phyloP scores from a whole-genome alignment of 37 sponge, comb jelly and placozoan genomes.

The Axinella damicornis region DNA sequence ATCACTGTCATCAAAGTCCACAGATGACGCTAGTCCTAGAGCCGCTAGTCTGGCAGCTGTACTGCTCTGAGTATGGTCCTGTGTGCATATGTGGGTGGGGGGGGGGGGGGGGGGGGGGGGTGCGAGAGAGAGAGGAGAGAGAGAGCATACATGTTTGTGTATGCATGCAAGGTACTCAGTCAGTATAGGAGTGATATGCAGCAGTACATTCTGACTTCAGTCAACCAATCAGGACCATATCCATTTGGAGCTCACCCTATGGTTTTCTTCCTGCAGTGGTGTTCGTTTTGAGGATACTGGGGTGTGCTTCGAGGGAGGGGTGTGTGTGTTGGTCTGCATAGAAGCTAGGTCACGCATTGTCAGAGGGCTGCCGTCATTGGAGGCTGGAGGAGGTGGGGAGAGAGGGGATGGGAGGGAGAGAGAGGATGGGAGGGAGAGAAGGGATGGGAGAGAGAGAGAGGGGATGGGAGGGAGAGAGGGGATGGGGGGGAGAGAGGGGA shows the following conservation, averaged over 20 bases:
- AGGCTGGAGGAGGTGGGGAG: not conserved
- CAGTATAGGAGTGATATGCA: too few species aligned
- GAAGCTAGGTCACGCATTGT: too few species aligned
- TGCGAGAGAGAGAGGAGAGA: too few species aligned
- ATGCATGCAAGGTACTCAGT: too few species aligned
- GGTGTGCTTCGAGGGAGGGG: too few species aligned
- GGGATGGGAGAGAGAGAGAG: not conserved
- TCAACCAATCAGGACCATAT: too few species aligned
- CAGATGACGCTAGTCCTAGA: constrained; percentile 42
- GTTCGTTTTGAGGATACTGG: not conserved
- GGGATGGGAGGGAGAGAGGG: not conserved
- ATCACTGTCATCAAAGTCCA: constrained; percentile 49
- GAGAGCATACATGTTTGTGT: too few species aligned
- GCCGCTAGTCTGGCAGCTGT: constrained; percentile 33
- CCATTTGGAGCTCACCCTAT: not conserved
- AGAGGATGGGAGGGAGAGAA: not conserved
- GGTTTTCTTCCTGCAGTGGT: not conserved
- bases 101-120: too few species aligned
- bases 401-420: not conserved
- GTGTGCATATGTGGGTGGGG: not conserved
- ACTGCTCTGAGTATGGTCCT: not conserved
- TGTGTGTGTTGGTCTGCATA: too few species aligned
- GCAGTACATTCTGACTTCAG: too few species aligned
- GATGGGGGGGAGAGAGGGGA: not conserved
- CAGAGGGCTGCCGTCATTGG: not conserved